Evolutionary conservation across 1,140 invertebrate genomes (phyloP).

Genomic region (Macrocentrus cingulum): DNA sequence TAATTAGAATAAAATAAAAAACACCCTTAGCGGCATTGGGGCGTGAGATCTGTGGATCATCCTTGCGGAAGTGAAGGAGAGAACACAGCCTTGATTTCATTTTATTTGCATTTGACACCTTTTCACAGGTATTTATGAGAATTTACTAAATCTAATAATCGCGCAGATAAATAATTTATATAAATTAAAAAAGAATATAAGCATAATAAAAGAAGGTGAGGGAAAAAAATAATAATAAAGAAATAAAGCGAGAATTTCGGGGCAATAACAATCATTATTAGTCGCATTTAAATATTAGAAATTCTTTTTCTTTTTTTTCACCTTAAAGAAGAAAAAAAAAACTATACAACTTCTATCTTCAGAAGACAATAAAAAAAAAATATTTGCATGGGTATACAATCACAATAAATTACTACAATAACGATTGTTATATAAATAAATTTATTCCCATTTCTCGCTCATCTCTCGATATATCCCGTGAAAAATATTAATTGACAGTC

Average conservation of each 20-base stretch:
- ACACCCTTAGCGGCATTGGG: conserved; percentile 16
- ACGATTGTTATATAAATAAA: conserved; percentile 15
- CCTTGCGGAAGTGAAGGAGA: conserved; percentile 15
- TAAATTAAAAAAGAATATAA: conserved; percentile 15
- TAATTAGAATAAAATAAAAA: too few species aligned
- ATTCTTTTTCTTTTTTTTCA: too few species aligned
- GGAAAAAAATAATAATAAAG: conserved; percentile 19
- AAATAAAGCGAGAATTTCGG: conserved; percentile 6
- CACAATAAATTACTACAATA: conserved; percentile 19
- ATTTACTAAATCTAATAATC: conserved; percentile 11
- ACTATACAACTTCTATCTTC: conserved; percentile 4
- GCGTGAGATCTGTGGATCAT: conserved; percentile 28
- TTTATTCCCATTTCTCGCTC: not conserved
- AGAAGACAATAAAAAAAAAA: conserved; percentile 4
- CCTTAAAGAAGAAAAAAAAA: too few species aligned
- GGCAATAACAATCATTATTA: conserved; percentile 18
- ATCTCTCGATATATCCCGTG: not conserved
- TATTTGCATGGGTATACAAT: conserved; percentile 9
- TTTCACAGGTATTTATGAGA: conserved; percentile 4
- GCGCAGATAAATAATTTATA: conserved; percentile 23
- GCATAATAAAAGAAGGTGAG: conserved; percentile 15
- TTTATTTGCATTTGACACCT: conserved; percentile 2
- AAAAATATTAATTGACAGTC: not conserved
- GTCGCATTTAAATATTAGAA: conserved; percentile 14
- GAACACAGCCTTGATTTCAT: conserved; percentile 27